Conservation (phyloP, 2,888 invertebrate genomes). For the Lampropteryx suffumata region DNA sequence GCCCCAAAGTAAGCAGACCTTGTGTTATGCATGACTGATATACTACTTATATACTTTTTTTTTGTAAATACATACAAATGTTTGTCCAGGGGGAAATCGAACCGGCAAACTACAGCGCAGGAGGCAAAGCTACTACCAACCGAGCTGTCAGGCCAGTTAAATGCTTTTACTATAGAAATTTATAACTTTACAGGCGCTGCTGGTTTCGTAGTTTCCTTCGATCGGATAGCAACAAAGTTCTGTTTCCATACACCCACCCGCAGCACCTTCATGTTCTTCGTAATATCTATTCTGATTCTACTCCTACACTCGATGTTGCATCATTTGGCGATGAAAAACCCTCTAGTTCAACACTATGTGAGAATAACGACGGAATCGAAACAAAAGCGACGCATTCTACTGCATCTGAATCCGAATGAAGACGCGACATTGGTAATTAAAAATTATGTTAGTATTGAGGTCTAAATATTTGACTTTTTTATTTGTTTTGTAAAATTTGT, state of each 20-base stretch:
- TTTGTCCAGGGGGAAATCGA: too few species aligned
- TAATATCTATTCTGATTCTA: slow-evolving; percentile 89
- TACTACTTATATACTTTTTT: too few species aligned
- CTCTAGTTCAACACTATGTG: slow-evolving; percentile 92
- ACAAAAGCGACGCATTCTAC: slow-evolving; percentile 88
- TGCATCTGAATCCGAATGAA: slow-evolving; percentile 92
- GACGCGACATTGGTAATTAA: slow-evolving; percentile 88
- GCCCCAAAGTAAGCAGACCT: too few species aligned
- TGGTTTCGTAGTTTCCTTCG: slow-evolving; percentile 93
- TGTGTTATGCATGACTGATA: too few species aligned
- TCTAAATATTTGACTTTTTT: slow-evolving; percentile 15
- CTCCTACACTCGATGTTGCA: slow-evolving; percentile 90
- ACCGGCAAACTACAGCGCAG: too few species aligned
- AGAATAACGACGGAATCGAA: slow-evolving; percentile 88
- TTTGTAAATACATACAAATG: too few species aligned
- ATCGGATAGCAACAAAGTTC: slow-evolving; percentile 92
- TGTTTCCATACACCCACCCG: slow-evolving; percentile 88
- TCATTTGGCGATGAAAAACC: slow-evolving; percentile 89
- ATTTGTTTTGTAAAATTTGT: background rate
- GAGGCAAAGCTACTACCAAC: too few species aligned
- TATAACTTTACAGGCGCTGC: slow-evolving; percentile 85
- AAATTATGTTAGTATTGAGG: slow-evolving; percentile 19
- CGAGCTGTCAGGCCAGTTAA: too few species aligned
- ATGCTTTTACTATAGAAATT: too few species aligned
- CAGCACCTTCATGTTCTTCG: slow-evolving; percentile 94